These are phyloP conservation scores for Onychostoma macrolepis DNA, from an alignment of 2,113 vertebrate genomes.

Conservation along the genomic window DNA sequence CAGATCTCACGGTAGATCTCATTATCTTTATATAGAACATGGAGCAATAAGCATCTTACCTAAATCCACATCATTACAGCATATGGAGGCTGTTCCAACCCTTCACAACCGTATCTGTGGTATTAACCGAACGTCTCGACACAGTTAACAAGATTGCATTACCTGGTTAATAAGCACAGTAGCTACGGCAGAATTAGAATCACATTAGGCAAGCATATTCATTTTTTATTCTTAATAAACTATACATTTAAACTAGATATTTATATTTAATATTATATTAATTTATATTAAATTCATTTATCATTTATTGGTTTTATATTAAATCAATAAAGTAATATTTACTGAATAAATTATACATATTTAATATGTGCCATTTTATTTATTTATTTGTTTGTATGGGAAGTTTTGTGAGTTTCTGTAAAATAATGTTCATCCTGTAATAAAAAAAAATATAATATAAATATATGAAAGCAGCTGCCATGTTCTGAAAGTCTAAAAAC, in stretches of 20 bases:
- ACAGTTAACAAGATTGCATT: slow-evolving; percentile 46
- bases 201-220: background rate
- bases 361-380: background rate
- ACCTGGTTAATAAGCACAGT: slow-evolving; percentile 22
- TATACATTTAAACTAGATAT: background rate
- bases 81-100: slow-evolving; percentile 24
- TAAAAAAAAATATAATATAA: background rate
- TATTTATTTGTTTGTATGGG: background rate
- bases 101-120: background rate
- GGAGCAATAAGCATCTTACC: slow-evolving; percentile 53
- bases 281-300: background rate
- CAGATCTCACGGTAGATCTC: slow-evolving; percentile 59
- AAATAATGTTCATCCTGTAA: background rate
- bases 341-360: background rate
- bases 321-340: background rate
- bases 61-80: slow-evolving; percentile 61
- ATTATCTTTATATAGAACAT: slow-evolving; percentile 64
- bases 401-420: background rate
- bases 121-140: background rate
- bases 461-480: background rate
- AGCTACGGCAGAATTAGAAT: background rate
- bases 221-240: background rate
- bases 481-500: background rate
- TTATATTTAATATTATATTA: too few relatives aligned
- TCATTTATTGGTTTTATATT: too few relatives aligned